Base-by-base conservation (phyloP, 2,888 invertebrate genomes). In the Cryptocephalus primarius region DNA sequence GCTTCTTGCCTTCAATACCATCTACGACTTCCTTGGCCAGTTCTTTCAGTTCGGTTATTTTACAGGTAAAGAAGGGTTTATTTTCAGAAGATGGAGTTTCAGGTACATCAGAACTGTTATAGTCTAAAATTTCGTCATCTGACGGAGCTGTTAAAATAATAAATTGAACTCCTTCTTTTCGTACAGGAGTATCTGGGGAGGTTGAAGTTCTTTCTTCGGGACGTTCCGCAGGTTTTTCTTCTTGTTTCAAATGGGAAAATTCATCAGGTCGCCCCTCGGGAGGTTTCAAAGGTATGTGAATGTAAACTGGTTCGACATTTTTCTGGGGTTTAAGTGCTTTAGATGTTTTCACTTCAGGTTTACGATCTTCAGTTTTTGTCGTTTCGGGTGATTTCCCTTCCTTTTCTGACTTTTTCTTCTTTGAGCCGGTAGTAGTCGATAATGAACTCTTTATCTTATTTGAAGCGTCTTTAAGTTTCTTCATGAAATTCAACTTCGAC, bases 251-350 rank as follows among this genome's bases (percentile, higher is more conserved):
- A 53, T 67, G 50, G 0, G 69, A 69, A 54, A 66, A 69, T 48
- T 69, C 68, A 48, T 69, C 69, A 1, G 60, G 63, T 58, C 64
- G 48, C 9, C 68, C 70, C 10, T 65, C 62, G 2, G 68, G 65
- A 38, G 65, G 65, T 59, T 69, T 69, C 22, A 70, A 51, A 33
- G 70, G 70, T 52, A 71, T 70, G 50, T 68, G 67, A 42, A 70
- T 69, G 46, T 68, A 68, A 32, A 68, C 60, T 0, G 68, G 69
- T 36, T 57, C 55, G 9, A 48, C 48, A n/a, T 36, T 11, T 42
- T 55, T 54, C 8, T 43, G 40, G 22, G 45, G 48, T 40, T 55
- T 51, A 11, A 45, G 22, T 39, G 52, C 14, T 49, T 43, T 43
- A 2, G 43, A 12, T 33, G 10, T 33, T 46, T 22, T 22, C 22